These are phyloP conservation scores for Thripadectes ignobilis DNA, from an alignment of 2,797 vertebrate genomes.

Conservation along the genomic window DNA sequence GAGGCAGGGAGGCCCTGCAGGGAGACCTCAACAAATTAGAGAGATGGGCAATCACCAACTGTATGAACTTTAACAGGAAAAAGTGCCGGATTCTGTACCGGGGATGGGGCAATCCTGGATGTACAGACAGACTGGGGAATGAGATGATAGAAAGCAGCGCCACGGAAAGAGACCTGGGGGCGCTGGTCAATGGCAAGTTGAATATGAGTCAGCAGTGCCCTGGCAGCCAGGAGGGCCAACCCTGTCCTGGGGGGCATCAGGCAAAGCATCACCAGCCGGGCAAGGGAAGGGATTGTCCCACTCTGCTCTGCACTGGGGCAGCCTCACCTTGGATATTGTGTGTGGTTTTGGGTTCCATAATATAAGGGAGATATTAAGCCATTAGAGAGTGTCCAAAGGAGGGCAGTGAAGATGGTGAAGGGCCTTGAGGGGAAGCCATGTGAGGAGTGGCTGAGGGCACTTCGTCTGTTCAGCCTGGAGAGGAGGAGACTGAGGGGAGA, in stretches of 20 bases:
- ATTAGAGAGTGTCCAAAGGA: not conserved
- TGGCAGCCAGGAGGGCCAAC: not conserved
- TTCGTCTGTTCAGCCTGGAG: not conserved
- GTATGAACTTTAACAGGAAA: fast-evolving
- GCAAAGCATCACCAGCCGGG: not conserved
- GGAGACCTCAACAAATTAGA: not conserved
- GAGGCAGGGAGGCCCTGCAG: not conserved
- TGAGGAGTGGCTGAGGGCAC: not conserved
- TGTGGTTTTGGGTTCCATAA: not conserved
- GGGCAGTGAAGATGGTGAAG: not conserved
- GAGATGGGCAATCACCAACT: not conserved
- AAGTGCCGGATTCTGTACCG: fast-evolving
- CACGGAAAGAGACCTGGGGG: not conserved
- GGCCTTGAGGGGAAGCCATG: not conserved
- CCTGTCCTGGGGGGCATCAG: not conserved
- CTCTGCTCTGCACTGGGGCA: not conserved
- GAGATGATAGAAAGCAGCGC: not conserved
- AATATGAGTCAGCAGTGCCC: not conserved
- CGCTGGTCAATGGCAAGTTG: not conserved
- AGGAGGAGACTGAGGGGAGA: not conserved
- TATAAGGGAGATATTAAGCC: not conserved
- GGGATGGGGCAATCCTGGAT: not conserved
- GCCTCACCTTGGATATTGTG: not conserved
- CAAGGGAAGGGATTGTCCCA: not conserved
- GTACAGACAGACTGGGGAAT: not conserved